phyloP scores from a whole-genome alignment of 2,113 vertebrate genomes.

The Cyprinodon variegatus region DNA sequence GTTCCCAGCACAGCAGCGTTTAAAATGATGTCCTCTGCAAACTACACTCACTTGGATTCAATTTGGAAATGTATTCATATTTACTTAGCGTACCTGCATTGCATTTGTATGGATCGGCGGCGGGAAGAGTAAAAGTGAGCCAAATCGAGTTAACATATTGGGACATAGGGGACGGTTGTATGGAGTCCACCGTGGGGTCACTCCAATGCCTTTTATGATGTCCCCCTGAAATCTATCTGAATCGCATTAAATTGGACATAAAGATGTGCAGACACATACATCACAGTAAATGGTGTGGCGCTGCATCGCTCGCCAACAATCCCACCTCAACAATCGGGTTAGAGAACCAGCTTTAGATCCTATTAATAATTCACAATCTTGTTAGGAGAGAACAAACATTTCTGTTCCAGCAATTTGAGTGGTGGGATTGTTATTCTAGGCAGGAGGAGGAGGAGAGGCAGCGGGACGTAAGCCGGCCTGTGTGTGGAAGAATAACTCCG shows the following conservation, averaged over 20 bases:
- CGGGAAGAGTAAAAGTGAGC: conserved; percentile 69
- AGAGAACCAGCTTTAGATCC: conserved; percentile 79
- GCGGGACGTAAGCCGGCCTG: conserved; percentile 58
- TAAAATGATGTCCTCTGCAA: conserved; percentile 77
- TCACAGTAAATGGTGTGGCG: conserved; percentile 80
- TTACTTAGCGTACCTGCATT: conserved; percentile 81
- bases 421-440: conserved; percentile 74
- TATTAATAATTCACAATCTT: conserved; percentile 86
- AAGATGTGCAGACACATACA: conserved; percentile 86
- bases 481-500: conserved; percentile 74
- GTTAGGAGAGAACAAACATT: conserved; percentile 86
- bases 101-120: conserved; percentile 79
- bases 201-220: conserved; percentile 80
- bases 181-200: conserved; percentile 70
- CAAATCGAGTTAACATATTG: conserved; percentile 77
- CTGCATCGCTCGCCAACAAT: conserved; percentile 76
- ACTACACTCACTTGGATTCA: conserved; percentile 77
- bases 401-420: conserved; percentile 82
- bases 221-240: conserved; percentile 83
- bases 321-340: conserved; percentile 84
- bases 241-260: conserved; percentile 83
- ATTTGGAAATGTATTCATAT: conserved; percentile 83
- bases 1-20: conserved; percentile 75
- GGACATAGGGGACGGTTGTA: conserved; percentile 51
- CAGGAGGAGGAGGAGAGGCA: conserved; percentile 42